Conservation (phyloP, 2,888 invertebrate genomes). For the Thera obeliscata region DNA sequence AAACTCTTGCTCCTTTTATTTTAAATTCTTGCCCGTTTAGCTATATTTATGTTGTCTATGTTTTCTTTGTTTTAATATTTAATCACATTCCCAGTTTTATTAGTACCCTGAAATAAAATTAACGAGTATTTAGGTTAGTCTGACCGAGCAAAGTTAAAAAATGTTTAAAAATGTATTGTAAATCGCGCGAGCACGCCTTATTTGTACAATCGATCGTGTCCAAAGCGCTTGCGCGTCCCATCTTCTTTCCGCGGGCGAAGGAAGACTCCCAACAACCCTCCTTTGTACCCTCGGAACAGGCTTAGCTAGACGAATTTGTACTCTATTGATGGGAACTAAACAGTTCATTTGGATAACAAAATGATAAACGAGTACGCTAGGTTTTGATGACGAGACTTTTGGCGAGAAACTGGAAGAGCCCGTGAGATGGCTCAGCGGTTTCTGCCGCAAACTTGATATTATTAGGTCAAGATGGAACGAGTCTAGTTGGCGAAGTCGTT, state of each 20-base stretch:
- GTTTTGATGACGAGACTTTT: slow-evolving; percentile 12
- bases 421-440: slow-evolving; percentile 7
- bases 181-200: slow-evolving; percentile 51
- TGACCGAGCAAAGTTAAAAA: background rate
- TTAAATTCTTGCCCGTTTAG: no score
- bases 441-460: slow-evolving; percentile 9
- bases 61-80: background rate
- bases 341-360: slow-evolving; percentile 1
- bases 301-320: slow-evolving; percentile 16
- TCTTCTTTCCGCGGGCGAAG: slow-evolving; percentile 40
- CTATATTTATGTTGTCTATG: no score
- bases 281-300: background rate
- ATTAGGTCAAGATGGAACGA: slow-evolving; percentile 15
- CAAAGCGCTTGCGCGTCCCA: slow-evolving; percentile 65
- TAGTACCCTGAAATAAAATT: background rate
- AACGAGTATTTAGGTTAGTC: background rate
- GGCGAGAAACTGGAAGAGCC: slow-evolving; percentile 3
- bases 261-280: slow-evolving; percentile 5
- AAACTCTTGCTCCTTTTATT: no score
- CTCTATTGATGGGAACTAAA: slow-evolving; percentile 7
- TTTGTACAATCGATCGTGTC: slow-evolving; percentile 63
- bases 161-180: slow-evolving; percentile 7
- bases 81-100: background rate
- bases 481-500: background rate
- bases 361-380: background rate